Base-by-base conservation (phyloP, 2,797 vertebrate species). In the Eospalax fontanierii region DNA sequence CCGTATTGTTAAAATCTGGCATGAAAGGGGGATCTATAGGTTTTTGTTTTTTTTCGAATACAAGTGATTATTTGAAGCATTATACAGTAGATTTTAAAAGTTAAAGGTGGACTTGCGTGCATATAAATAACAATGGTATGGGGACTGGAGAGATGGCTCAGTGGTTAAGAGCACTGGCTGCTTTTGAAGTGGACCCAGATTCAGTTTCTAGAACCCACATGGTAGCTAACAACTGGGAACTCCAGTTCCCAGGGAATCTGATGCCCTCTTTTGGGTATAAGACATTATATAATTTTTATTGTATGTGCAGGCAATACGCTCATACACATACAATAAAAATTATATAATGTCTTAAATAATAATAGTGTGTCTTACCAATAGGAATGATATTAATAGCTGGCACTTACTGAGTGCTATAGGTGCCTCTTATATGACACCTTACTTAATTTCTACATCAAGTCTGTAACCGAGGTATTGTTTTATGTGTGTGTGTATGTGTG, bases 41-140 rank as follows among this genome's bases (percentile, higher is more conserved):
- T 59, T 59, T n/a, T n/a, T n/a, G n/a, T n/a, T n/a, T n/a, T n/a
- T 73, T 95, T 86, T 19, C 30, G 50, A 86, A 24, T 22, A 83
- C 46, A 89, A 40, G 4, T 71, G 80, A 66, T 57, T n/a, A 75
- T 93, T 73, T 87, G 30, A 95, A 82, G 15, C 9, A 76, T n/a
- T 54, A 38, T 16, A 3, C 61, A 89, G 33, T 2, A 40, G 8
- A 76, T 90, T 74, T 92, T 84, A 40, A 57, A 59, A 57, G 43
- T 66, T 93, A 76, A 76, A 33, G 2, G 14, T 87, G 12, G n/a
- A 40, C 8, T 78, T 18, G 40, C 22, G 2, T 91, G 46, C 46
- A 50, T 50, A 50, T 6, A n/a, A n/a, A n/a, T n/a, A n/a, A n/a
- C n/a, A n/a, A n/a, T n/a, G n/a, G n/a, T n/a, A n/a, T n/a, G n/a